Evolutionary conservation across 2,888 invertebrate species (phyloP), one percentile per base, ranked within the genome.

Genomic region (Patella ulyssiponensis): DNA sequence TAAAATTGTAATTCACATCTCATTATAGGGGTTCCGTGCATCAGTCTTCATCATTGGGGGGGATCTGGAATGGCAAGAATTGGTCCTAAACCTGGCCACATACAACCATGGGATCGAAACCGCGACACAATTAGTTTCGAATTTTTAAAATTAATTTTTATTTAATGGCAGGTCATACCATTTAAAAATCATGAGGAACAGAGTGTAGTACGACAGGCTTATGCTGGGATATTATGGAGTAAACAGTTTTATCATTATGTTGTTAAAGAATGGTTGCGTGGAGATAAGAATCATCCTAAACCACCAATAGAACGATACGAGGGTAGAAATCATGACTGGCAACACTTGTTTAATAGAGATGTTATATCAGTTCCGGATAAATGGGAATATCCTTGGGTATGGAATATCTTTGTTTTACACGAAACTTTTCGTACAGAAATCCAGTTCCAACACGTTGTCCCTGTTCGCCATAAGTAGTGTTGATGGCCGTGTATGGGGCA

Each of bases 351-450:
- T 79, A 91, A 91, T 83, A 80, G 88, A 20, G 92, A 92, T 78
- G 83, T 92, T 70, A 87, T 92, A 64, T 91, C 91, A n/a, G 89
- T 92, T 89, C 92, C 92, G 2, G 92, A 92, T 83, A 92, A 91
- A 79, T 92, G 92, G 92, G 92, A 92, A 81, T 92, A 91, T 79
- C 92, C 92, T 11, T 92, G 92, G 92, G 91, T 92, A 81, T 82
- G 84, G 44, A 44, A 9, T 44, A 44, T 9, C 7, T 44, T 44
- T 44, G 0, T 44, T 44, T 44, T 44, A 44, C 44, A 44, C 44
- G 44, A 44, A 44, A 44, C 7, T 1, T 44, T 44, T 44, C 9
- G 44, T 44, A 44, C 9, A 44, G 44, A 0, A 7, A 44, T 44
- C 44, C 44, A 7, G 44, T 0, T 1, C 44, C 9, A 44, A 44